Conservation (phyloP, 1,140 invertebrate species). For the Atta cephalotes region DNA sequence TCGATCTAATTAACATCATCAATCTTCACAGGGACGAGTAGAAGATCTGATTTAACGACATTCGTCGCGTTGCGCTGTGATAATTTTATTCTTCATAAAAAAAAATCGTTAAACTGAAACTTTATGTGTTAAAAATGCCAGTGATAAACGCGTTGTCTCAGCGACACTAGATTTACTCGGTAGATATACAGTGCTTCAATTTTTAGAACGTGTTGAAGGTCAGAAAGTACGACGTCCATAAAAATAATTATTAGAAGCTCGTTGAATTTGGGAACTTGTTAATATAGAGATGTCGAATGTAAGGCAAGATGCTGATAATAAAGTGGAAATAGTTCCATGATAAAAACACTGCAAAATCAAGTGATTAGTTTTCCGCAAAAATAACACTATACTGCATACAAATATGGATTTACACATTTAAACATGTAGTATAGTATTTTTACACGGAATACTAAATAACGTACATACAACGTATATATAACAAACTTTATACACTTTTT, state of each 20-base stretch:
- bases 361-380: too few species aligned
- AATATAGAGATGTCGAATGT: background rate
- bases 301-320: background rate
- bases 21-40: slow-evolving; percentile 32
- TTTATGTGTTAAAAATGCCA: background rate
- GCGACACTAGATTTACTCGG: background rate
- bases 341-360: background rate
- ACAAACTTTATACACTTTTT: too few species aligned
- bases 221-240: background rate
- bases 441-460: too few species aligned
- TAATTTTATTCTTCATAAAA: background rate
- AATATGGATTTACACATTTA: too few species aligned
- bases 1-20: slow-evolving; percentile 58
- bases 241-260: slow-evolving; percentile 34
- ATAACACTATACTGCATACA: too few species aligned
- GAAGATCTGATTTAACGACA: slow-evolving; percentile 22
- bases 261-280: background rate
- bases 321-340: background rate
- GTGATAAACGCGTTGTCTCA: background rate
- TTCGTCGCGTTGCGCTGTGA: background rate
- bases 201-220: slow-evolving; percentile 9
- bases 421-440: too few species aligned
- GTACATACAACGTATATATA: too few species aligned
- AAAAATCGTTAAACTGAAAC: background rate
- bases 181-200: slow-evolving; percentile 5